Evolutionary conservation across 2,888 invertebrate genomes (phyloP).

Genomic region (Nematopogon swammerdamellus): DNA sequence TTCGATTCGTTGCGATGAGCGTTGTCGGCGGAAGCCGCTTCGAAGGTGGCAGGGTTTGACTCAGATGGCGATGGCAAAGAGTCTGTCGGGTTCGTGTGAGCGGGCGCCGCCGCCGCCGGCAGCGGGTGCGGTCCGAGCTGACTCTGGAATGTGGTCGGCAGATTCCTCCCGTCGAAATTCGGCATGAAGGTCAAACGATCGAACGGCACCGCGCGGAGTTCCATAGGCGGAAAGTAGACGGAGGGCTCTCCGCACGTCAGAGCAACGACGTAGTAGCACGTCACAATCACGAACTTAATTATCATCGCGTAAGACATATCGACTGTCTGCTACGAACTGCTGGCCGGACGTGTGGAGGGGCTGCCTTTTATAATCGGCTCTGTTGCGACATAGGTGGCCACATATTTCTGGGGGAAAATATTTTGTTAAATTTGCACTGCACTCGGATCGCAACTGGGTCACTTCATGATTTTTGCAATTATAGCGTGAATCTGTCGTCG

Average conservation of each 20-base stretch:
- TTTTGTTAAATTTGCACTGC: no score
- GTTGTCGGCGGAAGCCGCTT: no score
- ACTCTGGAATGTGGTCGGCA: neutral
- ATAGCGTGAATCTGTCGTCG: slow-evolving; percentile 19
- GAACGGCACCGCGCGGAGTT: slow-evolving; percentile 18
- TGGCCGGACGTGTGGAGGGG: neutral
- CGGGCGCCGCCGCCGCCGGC: neutral
- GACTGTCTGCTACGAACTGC: neutral
- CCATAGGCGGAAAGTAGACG: slow-evolving; percentile 22
- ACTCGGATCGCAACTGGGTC: neutral
- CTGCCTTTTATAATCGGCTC: neutral
- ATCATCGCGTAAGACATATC: neutral
- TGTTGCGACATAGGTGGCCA: neutral
- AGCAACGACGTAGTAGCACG: neutral
- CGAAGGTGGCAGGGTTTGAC: no score
- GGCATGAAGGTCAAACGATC: no score
- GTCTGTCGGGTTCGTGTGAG: no score
- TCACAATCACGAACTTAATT: neutral
- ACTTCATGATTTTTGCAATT: neutral
- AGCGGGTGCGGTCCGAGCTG: neutral
- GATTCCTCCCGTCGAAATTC: no score
- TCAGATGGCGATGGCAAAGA: no score
- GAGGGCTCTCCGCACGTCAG: slow-evolving; percentile 1
- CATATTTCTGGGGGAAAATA: no score
- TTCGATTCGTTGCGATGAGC: slow-evolving; percentile 11